Percentiles rank a stretch among this genome's conserved stretches.
phyloP scores from a whole-genome alignment of 1,140 invertebrate species.

The Anoplophora glabripennis region DNA sequence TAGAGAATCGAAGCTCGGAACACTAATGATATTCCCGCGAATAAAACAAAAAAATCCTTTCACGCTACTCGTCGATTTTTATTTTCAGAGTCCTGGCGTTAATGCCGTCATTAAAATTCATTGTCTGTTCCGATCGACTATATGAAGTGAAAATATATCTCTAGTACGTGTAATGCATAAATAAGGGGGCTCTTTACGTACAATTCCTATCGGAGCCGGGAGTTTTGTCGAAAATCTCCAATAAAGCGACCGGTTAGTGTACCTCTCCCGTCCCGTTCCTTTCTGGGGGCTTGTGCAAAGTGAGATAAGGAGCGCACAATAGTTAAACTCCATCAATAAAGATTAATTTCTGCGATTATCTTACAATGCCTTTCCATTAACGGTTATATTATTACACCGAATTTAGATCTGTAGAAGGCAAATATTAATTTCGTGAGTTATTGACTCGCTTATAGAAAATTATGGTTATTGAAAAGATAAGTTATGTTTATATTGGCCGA shows the following conservation, averaged over 20 bases:
- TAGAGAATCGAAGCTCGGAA: too few species aligned
- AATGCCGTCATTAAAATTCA: constrained; percentile 44
- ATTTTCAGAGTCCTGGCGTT: constrained; percentile 28
- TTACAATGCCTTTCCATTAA: constrained; percentile 19
- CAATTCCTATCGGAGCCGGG: too few species aligned
- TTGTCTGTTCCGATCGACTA: constrained; percentile 42
- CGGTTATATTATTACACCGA: constrained; percentile 10
- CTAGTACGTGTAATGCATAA: constrained; percentile 38
- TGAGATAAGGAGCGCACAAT: constrained; percentile 12
- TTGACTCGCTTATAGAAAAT: not conserved
- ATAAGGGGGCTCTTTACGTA: constrained; percentile 15
- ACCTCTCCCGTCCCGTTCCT: not conserved
- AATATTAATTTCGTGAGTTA: constrained; percentile 10
- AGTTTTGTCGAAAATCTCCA: not conserved
- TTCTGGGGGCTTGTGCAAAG: not conserved
- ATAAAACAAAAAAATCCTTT: constrained; percentile 5
- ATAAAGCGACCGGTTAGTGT: not conserved
- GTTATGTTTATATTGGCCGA: too few species aligned
- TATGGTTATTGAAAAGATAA: too few species aligned
- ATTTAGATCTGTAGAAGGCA: constrained; percentile 10
- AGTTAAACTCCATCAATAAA: constrained; percentile 13
- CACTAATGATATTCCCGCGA: not conserved
- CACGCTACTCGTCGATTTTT: constrained; percentile 24
- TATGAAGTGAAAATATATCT: constrained; percentile 47
- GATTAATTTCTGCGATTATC: constrained; percentile 20